phyloP scores from a whole-genome alignment of 2,888 invertebrate species.

The Ptychoptera albimana region DNA sequence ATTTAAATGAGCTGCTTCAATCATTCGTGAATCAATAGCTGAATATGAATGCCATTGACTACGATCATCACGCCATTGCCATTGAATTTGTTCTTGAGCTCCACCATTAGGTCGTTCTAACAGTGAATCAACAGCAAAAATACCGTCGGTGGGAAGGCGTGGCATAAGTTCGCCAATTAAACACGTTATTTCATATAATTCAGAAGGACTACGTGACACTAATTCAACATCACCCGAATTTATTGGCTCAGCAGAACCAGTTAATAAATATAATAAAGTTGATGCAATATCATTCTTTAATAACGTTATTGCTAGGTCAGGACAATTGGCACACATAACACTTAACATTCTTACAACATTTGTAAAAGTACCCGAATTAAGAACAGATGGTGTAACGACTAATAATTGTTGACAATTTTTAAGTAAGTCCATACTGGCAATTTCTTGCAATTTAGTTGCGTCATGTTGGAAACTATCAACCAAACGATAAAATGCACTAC shows the following conservation, averaged over 20 bases:
- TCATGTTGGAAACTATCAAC: conserved; percentile 95
- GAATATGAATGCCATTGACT: conserved; percentile 89
- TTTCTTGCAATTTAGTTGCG: conserved; percentile 77
- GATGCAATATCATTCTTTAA: conserved; percentile 92
- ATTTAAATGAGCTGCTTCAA: conserved; percentile 86
- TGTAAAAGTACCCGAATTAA: conserved; percentile 90
- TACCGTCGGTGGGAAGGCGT: conserved; percentile 83
- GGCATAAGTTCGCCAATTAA: conserved; percentile 97
- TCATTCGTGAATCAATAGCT: conserved; percentile 80
- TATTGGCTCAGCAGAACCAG: conserved; percentile 59
- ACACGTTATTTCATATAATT: conserved; percentile 92
- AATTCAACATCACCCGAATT: conserved; percentile 53
- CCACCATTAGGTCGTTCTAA: conserved; percentile 57
- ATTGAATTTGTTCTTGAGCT: conserved; percentile 64
- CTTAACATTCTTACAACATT: conserved; percentile 92
- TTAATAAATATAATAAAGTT: conserved; percentile 83
- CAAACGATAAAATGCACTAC: conserved; percentile 87
- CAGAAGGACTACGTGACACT: conserved; percentile 83
- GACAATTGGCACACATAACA: conserved; percentile 90
- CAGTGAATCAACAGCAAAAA: conserved; percentile 84
- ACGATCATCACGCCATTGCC: conserved; percentile 97
- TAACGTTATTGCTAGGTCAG: conserved; percentile 80
- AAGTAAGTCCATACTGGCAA: conserved; percentile 72
- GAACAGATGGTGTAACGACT: conserved; percentile 87
- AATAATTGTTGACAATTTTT: conserved; percentile 84